phyloP scores from a whole-genome alignment of 1,140 invertebrate genomes.

The Caenorhabditis briggsae region DNA sequence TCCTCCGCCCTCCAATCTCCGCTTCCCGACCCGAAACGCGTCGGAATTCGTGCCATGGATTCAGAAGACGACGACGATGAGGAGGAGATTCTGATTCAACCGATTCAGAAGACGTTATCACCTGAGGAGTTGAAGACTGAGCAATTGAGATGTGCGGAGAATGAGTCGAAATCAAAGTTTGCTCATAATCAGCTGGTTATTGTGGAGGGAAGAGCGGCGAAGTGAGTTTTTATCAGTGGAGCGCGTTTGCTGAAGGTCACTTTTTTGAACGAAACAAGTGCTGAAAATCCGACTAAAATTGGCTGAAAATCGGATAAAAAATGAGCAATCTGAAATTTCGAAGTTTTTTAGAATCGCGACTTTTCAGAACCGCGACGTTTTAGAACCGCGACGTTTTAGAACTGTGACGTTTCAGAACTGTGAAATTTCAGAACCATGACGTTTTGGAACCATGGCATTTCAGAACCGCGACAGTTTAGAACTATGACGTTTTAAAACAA shows the following conservation, averaged over 20 bases:
- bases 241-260: too few species aligned
- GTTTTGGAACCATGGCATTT: too few species aligned
- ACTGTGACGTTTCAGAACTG: too few species aligned
- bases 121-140: background rate
- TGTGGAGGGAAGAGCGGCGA: constrained; percentile 21
- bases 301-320: too few species aligned
- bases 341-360: too few species aligned
- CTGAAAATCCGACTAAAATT: background rate
- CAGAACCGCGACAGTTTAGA: too few species aligned
- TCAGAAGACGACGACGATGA: constrained; percentile 20
- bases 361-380: too few species aligned
- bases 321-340: too few species aligned
- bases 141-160: constrained; percentile 4
- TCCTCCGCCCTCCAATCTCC: background rate
- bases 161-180: constrained; percentile 25
- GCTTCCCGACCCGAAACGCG: background rate
- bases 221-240: background rate
- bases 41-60: background rate
- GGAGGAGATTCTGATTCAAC: constrained; percentile 28
- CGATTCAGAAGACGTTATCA: background rate
- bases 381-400: too few species aligned
- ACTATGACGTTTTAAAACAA: too few species aligned
- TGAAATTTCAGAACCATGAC: too few species aligned
- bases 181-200: constrained; percentile 30
- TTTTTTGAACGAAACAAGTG: background rate